These are phyloP conservation scores for Takifugu flavidus DNA, from an alignment of 2,113 vertebrate species.

Conservation along the genomic window DNA sequence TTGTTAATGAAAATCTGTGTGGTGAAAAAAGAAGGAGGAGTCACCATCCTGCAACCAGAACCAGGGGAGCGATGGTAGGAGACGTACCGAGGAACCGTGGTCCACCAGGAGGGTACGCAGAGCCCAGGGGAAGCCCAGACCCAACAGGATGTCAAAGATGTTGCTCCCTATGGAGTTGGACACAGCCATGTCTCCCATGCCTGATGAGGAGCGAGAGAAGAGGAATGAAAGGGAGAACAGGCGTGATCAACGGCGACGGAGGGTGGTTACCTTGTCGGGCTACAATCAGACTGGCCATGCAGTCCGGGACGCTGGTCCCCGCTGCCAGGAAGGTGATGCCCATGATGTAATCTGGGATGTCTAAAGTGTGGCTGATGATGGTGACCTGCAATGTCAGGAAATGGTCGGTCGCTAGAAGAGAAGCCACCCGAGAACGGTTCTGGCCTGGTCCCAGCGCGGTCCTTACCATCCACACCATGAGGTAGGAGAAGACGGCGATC, in stretches of 20 bases:
- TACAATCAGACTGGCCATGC: constrained; percentile 81
- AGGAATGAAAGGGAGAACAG: neutral
- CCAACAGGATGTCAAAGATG: constrained; percentile 81
- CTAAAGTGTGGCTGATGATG: constrained; percentile 77
- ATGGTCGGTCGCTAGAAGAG: neutral
- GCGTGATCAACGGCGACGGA: neutral
- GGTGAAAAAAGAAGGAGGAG: neutral
- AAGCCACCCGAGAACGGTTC: neutral
- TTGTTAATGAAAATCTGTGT: constrained; percentile 78
- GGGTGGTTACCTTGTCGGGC: constrained; percentile 74
- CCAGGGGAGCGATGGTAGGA: neutral
- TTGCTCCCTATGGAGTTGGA: constrained; percentile 83
- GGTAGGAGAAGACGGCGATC: constrained; percentile 81
- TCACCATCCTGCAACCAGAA: neutral
- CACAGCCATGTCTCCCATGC: constrained; percentile 82
- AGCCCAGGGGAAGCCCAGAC: constrained; percentile 79
- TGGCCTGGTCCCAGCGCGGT: neutral
- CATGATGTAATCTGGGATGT: constrained; percentile 82
- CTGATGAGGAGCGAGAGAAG: constrained; percentile 39
- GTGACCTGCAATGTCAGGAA: constrained; percentile 66
- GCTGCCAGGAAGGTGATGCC: constrained; percentile 81
- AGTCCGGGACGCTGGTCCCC: constrained; percentile 80
- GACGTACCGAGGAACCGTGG: constrained; percentile 69
- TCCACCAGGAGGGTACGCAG: constrained; percentile 77
- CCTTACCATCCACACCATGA: constrained; percentile 85